Evolutionary conservation across 1,140 invertebrate species (phyloP), one percentile per base, ranked within the genome.

Genomic region (Zeugodacus cucurbitae): DNA sequence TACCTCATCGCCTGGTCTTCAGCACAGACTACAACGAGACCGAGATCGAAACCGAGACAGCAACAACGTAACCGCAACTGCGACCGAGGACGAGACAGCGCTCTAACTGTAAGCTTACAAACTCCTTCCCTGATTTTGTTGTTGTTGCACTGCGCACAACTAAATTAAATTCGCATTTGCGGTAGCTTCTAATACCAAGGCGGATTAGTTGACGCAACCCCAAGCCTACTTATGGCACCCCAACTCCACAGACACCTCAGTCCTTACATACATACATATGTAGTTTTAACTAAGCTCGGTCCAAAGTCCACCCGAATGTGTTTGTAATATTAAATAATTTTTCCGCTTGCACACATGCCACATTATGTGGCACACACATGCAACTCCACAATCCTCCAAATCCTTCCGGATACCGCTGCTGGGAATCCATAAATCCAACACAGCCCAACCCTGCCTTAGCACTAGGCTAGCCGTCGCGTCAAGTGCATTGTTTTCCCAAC

Each of bases 101-200:
- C 14, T 20, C 17, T 17, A 22, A 58, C 11, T 22, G 57, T 3
- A 62, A 62, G 26, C 59, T 29, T 22, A n/a, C 26, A 62, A n/a
- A 26, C 26, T 8, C 62, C 32, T 11, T n/a, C 22, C 29, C 1
- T 3, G 26, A 10, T 22, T 32, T 74, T 7, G 34, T 22, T 8
- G 67, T 10, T 48, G 44, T 29, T 4, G 2, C 26, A 41, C 11
- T 78, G 41, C 14, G 11, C 74, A 74, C 32, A 82, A 54, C 44
- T 54, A 82, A 82, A 82, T 82, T 82, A 82, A 82, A 82, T 54
- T 82, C 74, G 41, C 22, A 82, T 82, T 82, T 82, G 74, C 10
- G 74, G 74, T 34, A 82, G 22, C 20, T 82, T 82, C 41, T 82
- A 82, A 82, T 82, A 48, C 74, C 74, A 44, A 82, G 74, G 8